Conservation (phyloP, 2,113 vertebrate species). For the Cacatua alba region DNA sequence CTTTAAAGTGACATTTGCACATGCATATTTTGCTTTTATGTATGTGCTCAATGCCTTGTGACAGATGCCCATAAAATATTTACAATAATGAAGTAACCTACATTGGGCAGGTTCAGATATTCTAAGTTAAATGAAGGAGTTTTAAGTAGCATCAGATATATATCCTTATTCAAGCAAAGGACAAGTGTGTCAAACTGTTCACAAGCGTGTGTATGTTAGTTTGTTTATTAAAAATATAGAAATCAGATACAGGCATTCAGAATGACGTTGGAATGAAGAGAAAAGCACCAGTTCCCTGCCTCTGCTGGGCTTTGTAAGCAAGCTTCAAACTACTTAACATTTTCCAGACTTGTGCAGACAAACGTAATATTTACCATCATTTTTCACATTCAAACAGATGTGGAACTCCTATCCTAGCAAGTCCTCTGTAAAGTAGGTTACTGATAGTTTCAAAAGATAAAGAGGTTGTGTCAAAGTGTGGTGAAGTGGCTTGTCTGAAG, state of each 20-base stretch:
- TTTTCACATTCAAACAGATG: not conserved
- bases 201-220: not conserved
- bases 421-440: not conserved
- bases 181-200: not conserved
- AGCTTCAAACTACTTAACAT: not conserved
- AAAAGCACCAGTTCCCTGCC: not conserved
- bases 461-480: not conserved
- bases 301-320: not conserved
- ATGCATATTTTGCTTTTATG: slow-evolving; percentile 22
- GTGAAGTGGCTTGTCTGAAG: not conserved
- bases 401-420: not conserved
- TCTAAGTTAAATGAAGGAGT: not conserved
- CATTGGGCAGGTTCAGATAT: slow-evolving; percentile 27
- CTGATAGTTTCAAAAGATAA: not conserved
- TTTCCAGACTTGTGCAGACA: not conserved
- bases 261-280: not conserved
- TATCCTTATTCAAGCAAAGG: not conserved
- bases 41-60: not conserved
- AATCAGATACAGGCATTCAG: not conserved
- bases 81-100: slow-evolving; percentile 52
- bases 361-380: not conserved
- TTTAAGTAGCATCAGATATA: not conserved
- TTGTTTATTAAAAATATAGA: not conserved
- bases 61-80: slow-evolving; percentile 57
- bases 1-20: not conserved